A percentile compares a stretch with the other conserved stretches of the same genome.
Conservation (phyloP, 1,140 invertebrate species). For the Drosophila pallidifrons region DNA sequence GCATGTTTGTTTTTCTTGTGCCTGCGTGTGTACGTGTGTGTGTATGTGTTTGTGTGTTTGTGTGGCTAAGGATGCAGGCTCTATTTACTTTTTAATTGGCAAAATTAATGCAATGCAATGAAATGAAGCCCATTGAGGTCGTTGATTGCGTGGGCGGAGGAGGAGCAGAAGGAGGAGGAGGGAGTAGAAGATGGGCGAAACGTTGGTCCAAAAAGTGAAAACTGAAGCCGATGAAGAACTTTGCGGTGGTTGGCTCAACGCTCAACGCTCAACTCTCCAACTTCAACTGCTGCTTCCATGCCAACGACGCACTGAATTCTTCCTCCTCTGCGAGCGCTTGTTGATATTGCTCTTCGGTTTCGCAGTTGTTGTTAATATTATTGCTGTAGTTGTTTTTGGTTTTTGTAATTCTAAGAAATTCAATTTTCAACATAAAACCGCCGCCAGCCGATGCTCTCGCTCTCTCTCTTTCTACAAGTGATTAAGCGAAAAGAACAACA, state of each 20-base stretch:
- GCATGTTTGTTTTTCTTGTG: not conserved
- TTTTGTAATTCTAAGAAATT: slow-evolving; percentile 79
- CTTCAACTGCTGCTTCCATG: slow-evolving; percentile 37
- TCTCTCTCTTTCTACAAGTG: slow-evolving; percentile 60
- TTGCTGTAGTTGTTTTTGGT: slow-evolving; percentile 46
- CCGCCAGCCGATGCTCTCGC: slow-evolving; percentile 41
- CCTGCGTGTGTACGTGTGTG: not conserved
- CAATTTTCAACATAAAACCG: slow-evolving; percentile 80
- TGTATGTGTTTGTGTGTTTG: slow-evolving; percentile 13
- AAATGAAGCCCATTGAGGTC: slow-evolving; percentile 67
- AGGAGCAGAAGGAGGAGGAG: not conserved
- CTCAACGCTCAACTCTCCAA: not conserved
- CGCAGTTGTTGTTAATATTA: slow-evolving; percentile 29
- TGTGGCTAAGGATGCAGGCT: slow-evolving; percentile 74
- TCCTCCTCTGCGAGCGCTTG: slow-evolving; percentile 7
- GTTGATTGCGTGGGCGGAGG: slow-evolving; percentile 14
- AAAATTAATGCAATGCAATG: slow-evolving; percentile 83
- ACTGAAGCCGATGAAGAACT: not conserved
- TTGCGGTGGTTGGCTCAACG: not conserved
- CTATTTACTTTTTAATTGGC: slow-evolving; percentile 83
- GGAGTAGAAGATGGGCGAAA: not conserved
- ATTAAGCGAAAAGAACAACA: slow-evolving; percentile 74
- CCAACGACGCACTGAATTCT: slow-evolving; percentile 48
- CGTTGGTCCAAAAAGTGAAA: slow-evolving; percentile 29
- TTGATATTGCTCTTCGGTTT: slow-evolving; percentile 39